Percentiles rank a stretch among this genome's conserved stretches.
These are phyloP conservation scores for Axis porcinus DNA, from an alignment of 2,113 vertebrate species.

Conservation along the genomic window DNA sequence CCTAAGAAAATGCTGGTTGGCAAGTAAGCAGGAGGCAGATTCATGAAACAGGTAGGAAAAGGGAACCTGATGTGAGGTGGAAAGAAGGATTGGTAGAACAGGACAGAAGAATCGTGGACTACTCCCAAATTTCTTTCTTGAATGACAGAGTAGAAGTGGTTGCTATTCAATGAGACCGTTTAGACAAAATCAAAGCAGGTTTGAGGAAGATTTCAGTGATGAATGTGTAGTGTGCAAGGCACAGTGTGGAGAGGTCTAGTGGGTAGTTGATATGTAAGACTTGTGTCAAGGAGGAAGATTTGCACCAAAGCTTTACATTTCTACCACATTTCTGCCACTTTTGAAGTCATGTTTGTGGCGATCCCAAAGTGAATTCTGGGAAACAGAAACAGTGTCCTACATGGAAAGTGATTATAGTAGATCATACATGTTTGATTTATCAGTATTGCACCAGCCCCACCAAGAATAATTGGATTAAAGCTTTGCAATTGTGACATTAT, in stretches of 20 bases:
- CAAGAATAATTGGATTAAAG: not conserved
- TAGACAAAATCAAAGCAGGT: not conserved
- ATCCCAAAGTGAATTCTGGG: not conserved
- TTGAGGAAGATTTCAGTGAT: not conserved
- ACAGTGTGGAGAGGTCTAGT: not conserved
- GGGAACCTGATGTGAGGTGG: not conserved
- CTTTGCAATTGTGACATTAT: not conserved
- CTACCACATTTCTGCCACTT: not conserved
- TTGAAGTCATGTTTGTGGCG: not conserved
- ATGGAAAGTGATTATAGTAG: not conserved
- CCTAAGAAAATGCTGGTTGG: not conserved
- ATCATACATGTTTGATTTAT: not conserved
- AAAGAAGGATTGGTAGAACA: not conserved
- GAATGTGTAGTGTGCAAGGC: not conserved
- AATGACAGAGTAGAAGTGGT: not conserved
- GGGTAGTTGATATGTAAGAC: too few species aligned
- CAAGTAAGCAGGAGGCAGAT: not conserved
- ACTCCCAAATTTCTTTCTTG: not conserved
- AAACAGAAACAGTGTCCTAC: not conserved
- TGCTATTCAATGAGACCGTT: not conserved
- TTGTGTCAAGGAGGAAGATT: not conserved
- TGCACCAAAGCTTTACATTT: not conserved
- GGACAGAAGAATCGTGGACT: not conserved
- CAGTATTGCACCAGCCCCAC: too few species aligned
- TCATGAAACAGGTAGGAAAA: not conserved